Conservation (phyloP, 2,113 vertebrate genomes). For the Hystrix brachyura region DNA sequence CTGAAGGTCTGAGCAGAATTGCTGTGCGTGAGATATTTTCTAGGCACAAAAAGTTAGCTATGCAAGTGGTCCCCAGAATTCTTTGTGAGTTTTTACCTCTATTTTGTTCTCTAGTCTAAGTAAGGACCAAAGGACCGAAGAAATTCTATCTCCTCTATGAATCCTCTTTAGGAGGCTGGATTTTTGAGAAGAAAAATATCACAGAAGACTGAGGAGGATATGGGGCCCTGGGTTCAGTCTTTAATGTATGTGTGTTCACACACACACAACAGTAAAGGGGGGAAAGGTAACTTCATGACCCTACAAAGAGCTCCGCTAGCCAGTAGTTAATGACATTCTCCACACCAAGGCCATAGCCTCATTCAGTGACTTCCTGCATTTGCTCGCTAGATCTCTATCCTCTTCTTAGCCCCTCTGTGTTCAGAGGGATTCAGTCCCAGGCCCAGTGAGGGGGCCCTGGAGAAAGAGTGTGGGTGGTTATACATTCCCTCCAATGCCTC, state of each 20-base stretch:
- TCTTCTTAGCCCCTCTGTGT: background rate
- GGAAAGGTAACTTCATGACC: background rate
- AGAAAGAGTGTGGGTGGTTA: background rate
- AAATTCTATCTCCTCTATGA: background rate
- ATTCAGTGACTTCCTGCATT: background rate
- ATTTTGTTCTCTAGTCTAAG: conserved; percentile 18
- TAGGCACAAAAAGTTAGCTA: background rate
- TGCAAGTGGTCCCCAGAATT: conserved; percentile 26
- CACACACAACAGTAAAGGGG: background rate
- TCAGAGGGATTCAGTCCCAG: background rate
- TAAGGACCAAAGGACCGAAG: background rate
- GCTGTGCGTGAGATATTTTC: conserved; percentile 20
- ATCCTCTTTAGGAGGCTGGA: background rate
- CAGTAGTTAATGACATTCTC: background rate
- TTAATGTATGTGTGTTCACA: too few relatives aligned
- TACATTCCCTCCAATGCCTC: background rate
- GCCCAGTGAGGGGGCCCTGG: background rate
- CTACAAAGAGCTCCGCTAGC: background rate
- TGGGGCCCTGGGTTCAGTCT: background rate
- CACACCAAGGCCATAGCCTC: background rate
- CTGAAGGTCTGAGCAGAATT: conserved; percentile 9
- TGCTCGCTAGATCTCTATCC: background rate
- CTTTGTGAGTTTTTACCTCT: conserved; percentile 37
- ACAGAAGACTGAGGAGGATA: conserved; percentile 17
- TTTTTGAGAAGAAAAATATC: conserved; percentile 36